Evolutionary conservation across 1,140 invertebrate genomes (phyloP), one percentile per base, ranked within the genome.

Genomic region (Heterodera schachtii): DNA sequence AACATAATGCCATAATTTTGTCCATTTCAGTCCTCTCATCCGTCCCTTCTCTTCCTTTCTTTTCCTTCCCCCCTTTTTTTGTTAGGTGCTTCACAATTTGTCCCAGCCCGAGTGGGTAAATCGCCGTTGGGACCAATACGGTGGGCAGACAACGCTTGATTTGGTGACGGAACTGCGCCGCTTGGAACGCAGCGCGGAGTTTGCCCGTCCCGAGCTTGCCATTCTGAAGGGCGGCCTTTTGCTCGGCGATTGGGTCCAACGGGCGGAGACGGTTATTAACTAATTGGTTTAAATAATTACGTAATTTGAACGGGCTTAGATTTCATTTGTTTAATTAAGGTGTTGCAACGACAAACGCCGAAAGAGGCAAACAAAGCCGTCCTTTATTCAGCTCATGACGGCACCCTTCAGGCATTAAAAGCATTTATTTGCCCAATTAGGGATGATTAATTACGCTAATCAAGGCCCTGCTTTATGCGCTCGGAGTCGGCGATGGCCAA

Each of bases 211-310:
- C 13, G 64, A 79, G 5, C 41, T 85, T 43, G 43, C 76, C 49
- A 66, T 66, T 43, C 60, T 85, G 57, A 79, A 67, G 41, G 84
- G 84, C 52, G 84, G 84, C 6, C 84, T 70, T 74, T 75, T 85
- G n/a, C 82, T 85, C 6, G 84, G 81, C 0, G 84, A 85, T 73
- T 85, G 84, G 84, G 31, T 85, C 44, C 57, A 73, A 8, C 75
- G 85, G 70, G 71, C 71, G 8, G 41, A 86, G 49, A 49, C 57
- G n/a, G 81, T 85, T 9, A 31, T 47, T 11, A n/a, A n/a, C n/a
- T n/a, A n/a, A n/a, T n/a, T n/a, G n/a, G n/a, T n/a, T n/a, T n/a
- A n/a, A n/a, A n/a, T n/a, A n/a, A n/a, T n/a, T n/a, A n/a, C n/a
- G n/a, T n/a, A n/a, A n/a, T n/a, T n/a, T n/a, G n/a, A n/a, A n/a